phyloP scores from a whole-genome alignment of 2,113 vertebrate genomes.

The Nettapus auritus region DNA sequence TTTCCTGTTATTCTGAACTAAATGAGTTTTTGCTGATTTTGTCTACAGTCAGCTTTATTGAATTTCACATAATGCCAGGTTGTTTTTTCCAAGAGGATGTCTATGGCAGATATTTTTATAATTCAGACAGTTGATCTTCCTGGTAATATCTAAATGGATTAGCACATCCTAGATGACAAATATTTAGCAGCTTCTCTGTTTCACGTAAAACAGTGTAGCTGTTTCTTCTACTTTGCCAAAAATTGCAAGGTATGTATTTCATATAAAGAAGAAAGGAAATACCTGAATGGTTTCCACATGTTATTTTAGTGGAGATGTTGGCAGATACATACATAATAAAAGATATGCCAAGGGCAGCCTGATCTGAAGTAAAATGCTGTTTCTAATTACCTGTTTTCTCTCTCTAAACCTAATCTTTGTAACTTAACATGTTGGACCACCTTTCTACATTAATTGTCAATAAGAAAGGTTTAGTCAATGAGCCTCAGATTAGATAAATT shows the following conservation, averaged over 20 bases:
- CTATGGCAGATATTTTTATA: not conserved
- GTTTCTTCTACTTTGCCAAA: not conserved
- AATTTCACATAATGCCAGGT: not conserved
- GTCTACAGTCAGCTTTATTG: not conserved
- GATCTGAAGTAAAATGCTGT: not conserved
- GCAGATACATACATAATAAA: not conserved
- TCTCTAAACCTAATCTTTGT: not conserved
- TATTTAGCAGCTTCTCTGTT: not conserved
- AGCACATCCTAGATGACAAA: not conserved
- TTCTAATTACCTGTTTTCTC: not conserved
- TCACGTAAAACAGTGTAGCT: not conserved
- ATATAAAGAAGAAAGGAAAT: not conserved
- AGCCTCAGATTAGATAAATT: conserved; percentile 40
- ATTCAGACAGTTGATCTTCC: not conserved
- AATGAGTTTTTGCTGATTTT: conserved; percentile 37
- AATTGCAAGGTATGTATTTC: not conserved
- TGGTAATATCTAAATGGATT: not conserved
- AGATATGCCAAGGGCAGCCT: not conserved
- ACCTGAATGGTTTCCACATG: not conserved
- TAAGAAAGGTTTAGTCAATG: conserved; percentile 31
- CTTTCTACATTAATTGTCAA: not conserved
- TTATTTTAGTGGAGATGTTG: not conserved
- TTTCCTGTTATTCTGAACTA: not conserved
- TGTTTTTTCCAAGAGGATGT: not conserved
- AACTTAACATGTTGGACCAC: not conserved